Evolutionary conservation across 30 jellyfish, hydroid and myxozoan species (phyloP).

Genomic region (Pseudorhiza aurosa): DNA sequence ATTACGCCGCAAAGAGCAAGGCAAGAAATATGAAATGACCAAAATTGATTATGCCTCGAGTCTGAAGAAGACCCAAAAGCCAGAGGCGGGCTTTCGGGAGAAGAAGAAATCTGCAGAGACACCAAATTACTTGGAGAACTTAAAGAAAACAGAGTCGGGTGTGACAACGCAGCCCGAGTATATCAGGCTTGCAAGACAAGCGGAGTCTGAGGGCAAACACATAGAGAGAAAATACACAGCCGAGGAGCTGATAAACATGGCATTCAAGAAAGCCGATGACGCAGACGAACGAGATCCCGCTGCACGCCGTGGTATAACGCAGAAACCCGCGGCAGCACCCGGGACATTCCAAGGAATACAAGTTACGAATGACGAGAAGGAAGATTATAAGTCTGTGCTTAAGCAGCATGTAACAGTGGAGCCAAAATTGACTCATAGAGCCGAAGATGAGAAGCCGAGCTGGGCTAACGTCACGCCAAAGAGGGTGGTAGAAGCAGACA

Average conservation of each 20-base stretch:
- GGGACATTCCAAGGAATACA: constrained; percentile 51
- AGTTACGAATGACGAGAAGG: constrained; percentile 31
- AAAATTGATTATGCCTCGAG: constrained; percentile 55
- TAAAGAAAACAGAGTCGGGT: constrained; percentile 50
- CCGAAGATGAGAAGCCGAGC: constrained; percentile 52
- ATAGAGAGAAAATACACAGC: constrained; percentile 50
- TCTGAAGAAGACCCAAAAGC: constrained; percentile 40
- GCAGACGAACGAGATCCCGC: constrained; percentile 72
- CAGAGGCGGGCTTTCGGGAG: constrained; percentile 31
- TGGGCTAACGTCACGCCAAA: constrained; percentile 60
- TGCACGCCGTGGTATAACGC: constrained; percentile 45
- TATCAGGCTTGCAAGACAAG: constrained; percentile 22
- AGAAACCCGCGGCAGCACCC: constrained; percentile 20
- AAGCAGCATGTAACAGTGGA: constrained; percentile 64
- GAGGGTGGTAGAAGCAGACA: constrained; percentile 31
- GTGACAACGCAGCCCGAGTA: constrained; percentile 52
- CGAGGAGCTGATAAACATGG: constrained; percentile 57
- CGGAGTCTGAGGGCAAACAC: constrained; percentile 19
- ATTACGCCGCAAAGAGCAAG: constrained; percentile 50
- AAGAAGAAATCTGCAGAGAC: constrained; percentile 1
- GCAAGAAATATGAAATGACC: constrained; percentile 39
- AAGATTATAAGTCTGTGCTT: constrained; percentile 49
- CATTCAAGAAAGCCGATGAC: constrained; percentile 59
- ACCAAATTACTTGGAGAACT: constrained; percentile 45
- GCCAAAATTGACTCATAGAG: constrained; percentile 18